Base-by-base conservation (phyloP, 23 tunicate genomes). In the Halocynthia roretzi region DNA sequence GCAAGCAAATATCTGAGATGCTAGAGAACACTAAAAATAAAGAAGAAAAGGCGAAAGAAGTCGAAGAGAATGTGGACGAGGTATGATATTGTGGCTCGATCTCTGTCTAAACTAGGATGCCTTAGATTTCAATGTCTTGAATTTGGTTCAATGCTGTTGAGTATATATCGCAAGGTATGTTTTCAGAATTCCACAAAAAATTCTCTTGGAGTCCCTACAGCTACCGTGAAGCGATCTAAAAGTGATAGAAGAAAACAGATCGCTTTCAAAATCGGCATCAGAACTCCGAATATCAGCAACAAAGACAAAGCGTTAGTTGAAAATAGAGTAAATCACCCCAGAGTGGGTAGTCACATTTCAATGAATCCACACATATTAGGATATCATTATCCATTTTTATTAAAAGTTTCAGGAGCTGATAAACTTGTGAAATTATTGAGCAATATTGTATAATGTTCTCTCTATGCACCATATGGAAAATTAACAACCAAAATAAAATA, bases 1-100 rank as follows among this genome's bases (percentile, higher is more conserved):
- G 98, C 81, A 86, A 85, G 77, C 50, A 77, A 14, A 78, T 85
- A 10, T 71, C 96, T 62, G 68, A 57, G 54, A 70, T 71, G 7
- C 54, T 68, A 18, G 71, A 77, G 49, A 76, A 61, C 40, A 82
- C 71, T 10, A 52, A 71, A 60, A 79, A 79, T 7, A 72, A 54
- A 56, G 78, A 80, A 53, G 44, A 68, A 22, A 51, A 68, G 23
- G 50, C 72, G 0, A 77, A 77, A 9, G 51, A 10, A 7, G 50
- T 51, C 15, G 71, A 77, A 7, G 84, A 79, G 21, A 84, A 85
- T 12, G 84, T 69, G 10, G 61, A 50, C 17, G 80, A 60, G 64
- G 62, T 77, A 15, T 50, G 56, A 48, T 19, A 10, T 67, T 0
- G 19, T 21, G 17, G 63, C 63, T 15, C n/a, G 17, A 14, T 58